Percentiles rank a stretch among this genome's conserved stretches.
phyloP scores from a whole-genome alignment of 2,888 invertebrate genomes.

The Caenorhabditis sp. region DNA sequence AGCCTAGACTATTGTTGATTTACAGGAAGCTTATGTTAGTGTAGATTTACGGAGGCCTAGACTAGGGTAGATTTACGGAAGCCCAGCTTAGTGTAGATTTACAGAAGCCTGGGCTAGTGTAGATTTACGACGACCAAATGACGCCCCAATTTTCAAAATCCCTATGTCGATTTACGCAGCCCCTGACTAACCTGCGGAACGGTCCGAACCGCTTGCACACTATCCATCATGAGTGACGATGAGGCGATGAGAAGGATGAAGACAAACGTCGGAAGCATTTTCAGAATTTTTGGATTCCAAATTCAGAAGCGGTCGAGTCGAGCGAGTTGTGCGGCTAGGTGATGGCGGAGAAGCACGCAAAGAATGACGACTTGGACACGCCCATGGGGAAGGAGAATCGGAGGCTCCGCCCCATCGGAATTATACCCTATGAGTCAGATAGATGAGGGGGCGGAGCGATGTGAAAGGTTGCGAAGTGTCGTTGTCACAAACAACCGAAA shows the following conservation, averaged over 20 bases:
- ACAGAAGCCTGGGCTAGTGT: no score
- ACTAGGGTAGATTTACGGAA: no score
- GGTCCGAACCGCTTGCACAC: slow-evolving; percentile 9
- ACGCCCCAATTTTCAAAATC: background rate
- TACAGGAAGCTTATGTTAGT: no score
- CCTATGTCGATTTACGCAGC: background rate
- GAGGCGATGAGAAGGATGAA: slow-evolving; percentile 44
- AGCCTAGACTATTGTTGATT: no score
- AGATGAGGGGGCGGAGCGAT: no score
- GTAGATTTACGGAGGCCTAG: no score
- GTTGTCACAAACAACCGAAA: no score
- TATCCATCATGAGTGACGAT: slow-evolving; percentile 28
- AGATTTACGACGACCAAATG: background rate
- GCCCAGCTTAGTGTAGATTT: no score
- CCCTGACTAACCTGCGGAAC: slow-evolving; percentile 29
- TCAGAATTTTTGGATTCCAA: background rate
- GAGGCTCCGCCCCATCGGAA: slow-evolving; percentile 19
- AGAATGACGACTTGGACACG: slow-evolving; percentile 28
- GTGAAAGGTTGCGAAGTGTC: no score
- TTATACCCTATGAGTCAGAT: no score
- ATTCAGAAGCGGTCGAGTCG: background rate
- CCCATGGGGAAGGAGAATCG: background rate
- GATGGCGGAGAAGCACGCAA: slow-evolving; percentile 35
- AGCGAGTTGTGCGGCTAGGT: slow-evolving; percentile 36
- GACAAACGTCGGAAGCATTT: slow-evolving; percentile 25